These are phyloP conservation scores for Lycaon pictus DNA, from an alignment of 2,113 vertebrate species.

Conservation along the genomic window DNA sequence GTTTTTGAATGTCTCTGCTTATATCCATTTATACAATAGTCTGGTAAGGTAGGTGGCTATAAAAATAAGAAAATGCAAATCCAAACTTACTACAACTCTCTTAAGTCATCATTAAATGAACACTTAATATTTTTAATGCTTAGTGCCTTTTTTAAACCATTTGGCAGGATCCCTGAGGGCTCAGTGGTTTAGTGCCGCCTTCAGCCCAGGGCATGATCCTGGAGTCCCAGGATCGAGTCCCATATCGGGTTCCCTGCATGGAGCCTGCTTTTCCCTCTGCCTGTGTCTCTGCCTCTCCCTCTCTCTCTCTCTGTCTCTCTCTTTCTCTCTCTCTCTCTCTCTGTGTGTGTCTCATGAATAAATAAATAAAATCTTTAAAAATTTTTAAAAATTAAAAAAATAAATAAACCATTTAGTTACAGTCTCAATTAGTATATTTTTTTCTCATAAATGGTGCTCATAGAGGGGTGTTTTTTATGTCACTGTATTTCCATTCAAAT, in stretches of 20 bases:
- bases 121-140: neutral
- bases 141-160: neutral
- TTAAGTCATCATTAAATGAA: constrained; percentile 9
- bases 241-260: too few species aligned
- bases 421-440: neutral
- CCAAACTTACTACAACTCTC: neutral
- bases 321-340: too few species aligned
- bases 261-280: too few species aligned
- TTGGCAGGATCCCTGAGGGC: neutral
- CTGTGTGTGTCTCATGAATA: too few species aligned
- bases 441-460: neutral
- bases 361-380: too few species aligned
- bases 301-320: too few species aligned
- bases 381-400: too few species aligned
- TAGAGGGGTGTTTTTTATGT: neutral
- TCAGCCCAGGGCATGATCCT: too few species aligned
- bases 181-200: too few species aligned
- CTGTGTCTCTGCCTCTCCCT: too few species aligned
- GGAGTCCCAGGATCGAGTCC: too few species aligned
- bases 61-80: constrained; percentile 53
- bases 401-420: neutral
- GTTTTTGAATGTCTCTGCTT: neutral
- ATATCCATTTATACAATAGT: constrained; percentile 14
- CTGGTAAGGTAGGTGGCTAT: neutral
- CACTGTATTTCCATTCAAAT: neutral